Base-by-base conservation (phyloP, 2,888 invertebrate genomes). In the Syrista parreyssii region DNA sequence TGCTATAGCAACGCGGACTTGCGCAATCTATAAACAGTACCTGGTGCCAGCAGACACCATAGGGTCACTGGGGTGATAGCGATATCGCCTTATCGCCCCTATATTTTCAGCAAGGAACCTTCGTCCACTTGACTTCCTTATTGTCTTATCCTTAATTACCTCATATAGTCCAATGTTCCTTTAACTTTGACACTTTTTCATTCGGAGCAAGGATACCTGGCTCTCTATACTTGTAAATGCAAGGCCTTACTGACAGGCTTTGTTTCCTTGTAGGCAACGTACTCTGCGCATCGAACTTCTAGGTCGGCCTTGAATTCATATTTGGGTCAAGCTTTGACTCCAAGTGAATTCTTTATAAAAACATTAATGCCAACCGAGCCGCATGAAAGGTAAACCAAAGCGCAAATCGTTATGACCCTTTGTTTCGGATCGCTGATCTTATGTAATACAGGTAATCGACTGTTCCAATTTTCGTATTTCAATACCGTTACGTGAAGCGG, bases 21-120 rank as follows among this genome's bases (percentile, higher is more conserved):
- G 75, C 77, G 78, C 84, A 88, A 91, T 91, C 91, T 85, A 91
- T 91, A 91, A 89, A 79, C 87, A 77, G 91, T 89, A 76, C 90
- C 90, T 88, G 89, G 88, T 86, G 80, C 88, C 78, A 84, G 77
- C 84, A 83, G 87, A 83, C 84, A 90, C 90, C 82, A 82, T 83
- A 82, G 88, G 89, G 90, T 91, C 89, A 90, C 88, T 87, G 80
- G 88, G 88, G 82, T 33, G 71, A 71, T 71, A 71, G 81, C 79
- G 83, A 76, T 40, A 72, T 75, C 32, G 11, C 71, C 68, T 36
- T 75, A 74, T 30, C 68, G 68, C 73, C 78, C 78, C 80, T 78
- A 73, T 34, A 55, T 9, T 23, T 55, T 55, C 23, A 23, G 23
- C 55, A 2, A 55, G 23, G 55, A 55, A 55, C 55, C 55, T 55